Evolutionary conservation across 2,797 vertebrate genomes (phyloP).

Genomic region (Manis crassicaudata): DNA sequence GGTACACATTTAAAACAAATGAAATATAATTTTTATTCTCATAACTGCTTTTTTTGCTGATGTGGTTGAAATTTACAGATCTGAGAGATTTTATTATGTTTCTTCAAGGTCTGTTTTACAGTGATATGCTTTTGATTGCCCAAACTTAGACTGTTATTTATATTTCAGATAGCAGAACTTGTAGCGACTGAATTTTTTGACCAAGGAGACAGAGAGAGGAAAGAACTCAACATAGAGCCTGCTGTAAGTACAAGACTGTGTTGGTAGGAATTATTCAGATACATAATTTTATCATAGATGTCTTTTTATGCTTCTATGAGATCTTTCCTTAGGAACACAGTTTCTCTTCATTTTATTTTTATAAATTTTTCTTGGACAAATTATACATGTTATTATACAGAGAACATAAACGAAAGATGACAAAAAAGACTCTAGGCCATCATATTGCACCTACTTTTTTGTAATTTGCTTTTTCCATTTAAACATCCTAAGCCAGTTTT

Average conservation of each 20-base stretch:
- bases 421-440: not conserved
- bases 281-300: not conserved
- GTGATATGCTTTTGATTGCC: not conserved
- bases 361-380: slow-evolving; percentile 10
- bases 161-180: slow-evolving; percentile 95
- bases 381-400: not conserved
- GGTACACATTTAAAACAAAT: not conserved
- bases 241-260: slow-evolving; percentile 88
- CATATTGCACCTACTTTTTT: not conserved
- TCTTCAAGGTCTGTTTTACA: not conserved
- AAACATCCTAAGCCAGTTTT: not conserved
- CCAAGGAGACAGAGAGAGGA: slow-evolving; percentile 97
- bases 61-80: not conserved
- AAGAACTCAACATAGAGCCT: slow-evolving; percentile 96
- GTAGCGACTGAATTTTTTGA: slow-evolving; percentile 98
- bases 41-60: not conserved
- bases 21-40: not conserved
- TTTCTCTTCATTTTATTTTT: not conserved
- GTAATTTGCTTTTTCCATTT: not conserved
- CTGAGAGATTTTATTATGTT: not conserved
- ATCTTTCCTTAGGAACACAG: not conserved
- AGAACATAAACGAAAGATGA: not conserved
- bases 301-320: not conserved
- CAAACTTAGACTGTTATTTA: not conserved
- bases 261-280: not conserved